Evolutionary conservation across 2,113 vertebrate genomes (phyloP).

Genomic region (Cryptomyrus ogoouensis): DNA sequence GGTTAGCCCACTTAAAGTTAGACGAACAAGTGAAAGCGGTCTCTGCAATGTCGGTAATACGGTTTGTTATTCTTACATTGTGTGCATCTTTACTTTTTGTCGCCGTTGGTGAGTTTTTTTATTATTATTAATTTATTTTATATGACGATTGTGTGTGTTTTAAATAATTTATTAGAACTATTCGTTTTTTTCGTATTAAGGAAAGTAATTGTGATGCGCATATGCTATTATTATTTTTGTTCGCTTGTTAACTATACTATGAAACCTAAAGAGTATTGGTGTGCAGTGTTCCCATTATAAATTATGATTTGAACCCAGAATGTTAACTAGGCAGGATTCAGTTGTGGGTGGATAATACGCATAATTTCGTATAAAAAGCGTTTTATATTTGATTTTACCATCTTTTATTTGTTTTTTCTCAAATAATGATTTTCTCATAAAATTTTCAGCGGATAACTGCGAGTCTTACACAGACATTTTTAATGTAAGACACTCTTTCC

Average conservation of each 20-base stretch:
- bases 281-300: not conserved
- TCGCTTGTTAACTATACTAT: not conserved
- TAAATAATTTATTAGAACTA: not conserved
- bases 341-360: not conserved
- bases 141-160: not conserved
- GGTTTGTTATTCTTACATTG: not conserved
- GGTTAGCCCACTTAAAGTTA: not conserved
- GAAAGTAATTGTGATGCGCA: not conserved
- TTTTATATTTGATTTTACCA: not conserved
- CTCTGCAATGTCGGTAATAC: not conserved
- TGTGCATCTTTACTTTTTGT: not conserved
- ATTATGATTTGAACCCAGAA: not conserved
- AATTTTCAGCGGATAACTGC: slow-evolving; percentile 36
- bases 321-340: not conserved
- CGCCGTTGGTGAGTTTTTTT: not conserved
- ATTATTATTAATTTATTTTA: not conserved
- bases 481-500: accelerated
- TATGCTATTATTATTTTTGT: not conserved
- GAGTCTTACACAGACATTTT: accelerated
- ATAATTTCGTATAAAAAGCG: not conserved
- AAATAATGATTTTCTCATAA: slow-evolving; percentile 12
- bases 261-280: not conserved
- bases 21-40: not conserved
- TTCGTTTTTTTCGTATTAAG: not conserved
- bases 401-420: not conserved